Conservation (phyloP, 2,888 invertebrate genomes). For the Hydraecia micacea region DNA sequence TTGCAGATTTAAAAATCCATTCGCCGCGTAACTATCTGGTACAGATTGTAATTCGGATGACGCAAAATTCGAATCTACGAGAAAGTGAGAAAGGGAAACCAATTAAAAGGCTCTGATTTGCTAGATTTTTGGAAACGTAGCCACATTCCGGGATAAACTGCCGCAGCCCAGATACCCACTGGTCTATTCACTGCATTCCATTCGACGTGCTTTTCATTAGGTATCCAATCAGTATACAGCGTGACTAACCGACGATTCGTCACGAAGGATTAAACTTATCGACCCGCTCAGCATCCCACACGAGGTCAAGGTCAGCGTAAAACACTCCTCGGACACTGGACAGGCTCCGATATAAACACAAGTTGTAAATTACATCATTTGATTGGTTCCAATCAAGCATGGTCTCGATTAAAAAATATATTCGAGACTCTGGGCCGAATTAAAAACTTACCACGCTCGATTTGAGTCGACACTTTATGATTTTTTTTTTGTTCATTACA, state of each 20-base stretch:
- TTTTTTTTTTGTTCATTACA: constrained; percentile 69
- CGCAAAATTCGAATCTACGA: constrained; percentile 4
- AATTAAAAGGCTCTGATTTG: constrained; percentile 23
- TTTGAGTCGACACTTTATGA: constrained; percentile 75
- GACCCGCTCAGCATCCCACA: constrained; percentile 66
- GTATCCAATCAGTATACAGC: constrained; percentile 83
- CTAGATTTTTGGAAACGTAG: constrained; percentile 21
- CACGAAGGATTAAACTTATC: constrained; percentile 82
- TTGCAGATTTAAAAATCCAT: not conserved
- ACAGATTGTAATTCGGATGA: not conserved
- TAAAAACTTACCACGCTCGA: constrained; percentile 75
- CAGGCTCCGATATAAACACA: constrained; percentile 76
- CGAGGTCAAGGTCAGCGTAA: constrained; percentile 79
- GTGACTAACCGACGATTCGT: constrained; percentile 82
- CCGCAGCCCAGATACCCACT: constrained; percentile 66
- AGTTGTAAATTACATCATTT: constrained; percentile 86
- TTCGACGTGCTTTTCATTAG: constrained; percentile 80
- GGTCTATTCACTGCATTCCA: constrained; percentile 73
- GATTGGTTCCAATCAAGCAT: constrained; percentile 88
- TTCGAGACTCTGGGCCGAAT: constrained; percentile 72
- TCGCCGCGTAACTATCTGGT: not conserved
- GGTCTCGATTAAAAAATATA: constrained; percentile 83
- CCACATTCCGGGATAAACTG: constrained; percentile 40
- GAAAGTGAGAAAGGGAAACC: constrained; percentile 29
- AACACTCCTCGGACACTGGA: constrained; percentile 66